A percentile compares a stretch with the other conserved stretches of the same genome.
These are phyloP conservation scores for Oryzaephilus surinamensis DNA, from an alignment of 1,140 invertebrate species.

Conservation along the genomic window DNA sequence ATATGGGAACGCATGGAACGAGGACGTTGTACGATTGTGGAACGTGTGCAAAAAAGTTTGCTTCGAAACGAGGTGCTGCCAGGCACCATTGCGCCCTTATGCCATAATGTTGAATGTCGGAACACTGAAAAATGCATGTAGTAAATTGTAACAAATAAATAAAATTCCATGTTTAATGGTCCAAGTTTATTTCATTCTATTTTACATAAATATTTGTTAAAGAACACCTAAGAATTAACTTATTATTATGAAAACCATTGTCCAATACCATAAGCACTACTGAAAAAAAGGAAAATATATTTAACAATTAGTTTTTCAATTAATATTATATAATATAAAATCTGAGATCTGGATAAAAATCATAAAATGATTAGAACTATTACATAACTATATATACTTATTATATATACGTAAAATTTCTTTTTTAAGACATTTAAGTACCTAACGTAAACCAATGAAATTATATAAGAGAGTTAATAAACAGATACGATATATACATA, in stretches of 20 bases:
- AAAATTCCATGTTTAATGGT: constrained; percentile 23
- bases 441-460: constrained; percentile 26
- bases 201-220: constrained; percentile 32
- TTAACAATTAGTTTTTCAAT: constrained; percentile 8
- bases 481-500: constrained; percentile 9
- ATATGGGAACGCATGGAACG: constrained; percentile 15
- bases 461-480: constrained; percentile 2
- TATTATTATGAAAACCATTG: constrained; percentile 29
- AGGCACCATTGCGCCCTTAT: constrained; percentile 15
- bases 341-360: constrained; percentile 24
- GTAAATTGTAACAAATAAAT: too few relatives aligned
- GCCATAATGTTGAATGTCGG: too few relatives aligned
- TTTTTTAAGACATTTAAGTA: too few relatives aligned
- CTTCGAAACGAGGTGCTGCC: constrained; percentile 12
- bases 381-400: background rate
- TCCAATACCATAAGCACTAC: constrained; percentile 30
- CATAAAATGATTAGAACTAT: constrained; percentile 6
- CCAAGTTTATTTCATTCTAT: constrained; percentile 29
- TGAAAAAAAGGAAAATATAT: constrained; percentile 22
- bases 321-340: constrained; percentile 14
- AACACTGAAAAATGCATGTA: too few relatives aligned
- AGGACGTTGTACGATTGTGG: constrained; percentile 10
- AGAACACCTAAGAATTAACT: constrained; percentile 27
- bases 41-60: constrained; percentile 16
- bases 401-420: constrained; percentile 8